phyloP scores from a whole-genome alignment of 1,140 invertebrate genomes.

The Apis cerana region DNA sequence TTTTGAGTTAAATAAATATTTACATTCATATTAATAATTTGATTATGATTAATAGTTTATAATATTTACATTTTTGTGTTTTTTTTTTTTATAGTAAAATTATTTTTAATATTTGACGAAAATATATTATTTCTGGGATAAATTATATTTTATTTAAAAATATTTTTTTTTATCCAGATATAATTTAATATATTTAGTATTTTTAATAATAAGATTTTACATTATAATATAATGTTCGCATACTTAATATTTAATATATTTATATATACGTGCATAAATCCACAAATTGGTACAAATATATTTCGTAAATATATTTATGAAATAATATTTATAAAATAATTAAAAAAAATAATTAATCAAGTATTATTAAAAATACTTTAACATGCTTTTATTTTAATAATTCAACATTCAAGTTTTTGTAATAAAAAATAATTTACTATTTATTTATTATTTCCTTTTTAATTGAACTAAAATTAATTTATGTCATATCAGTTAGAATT shows the following conservation, averaged over 20 bases:
- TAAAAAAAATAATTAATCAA: too few relatives aligned
- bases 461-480: neutral
- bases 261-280: neutral
- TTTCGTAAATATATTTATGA: neutral
- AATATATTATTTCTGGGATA: neutral
- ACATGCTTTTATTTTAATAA: neutral
- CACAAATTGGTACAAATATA: neutral
- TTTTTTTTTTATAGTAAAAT: neutral
- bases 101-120: constrained; percentile 1
- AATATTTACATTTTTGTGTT: neutral
- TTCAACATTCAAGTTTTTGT: neutral
- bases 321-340: too few relatives aligned
- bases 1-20: constrained; percentile 29
- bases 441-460: neutral
- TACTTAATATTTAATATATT: neutral
- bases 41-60: neutral
- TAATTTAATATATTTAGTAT: neutral
- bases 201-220: neutral
- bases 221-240: neutral
- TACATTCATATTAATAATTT: constrained; percentile 2
- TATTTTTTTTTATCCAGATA: neutral
- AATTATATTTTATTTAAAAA: neutral
- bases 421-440: neutral
- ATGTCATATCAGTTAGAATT: neutral
- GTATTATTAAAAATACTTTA: neutral